Percentiles rank a stretch among this genome's conserved stretches.
Evolutionary conservation across 2,113 vertebrate species (phyloP).

Genomic region (Spermophilus dauricus): DNA sequence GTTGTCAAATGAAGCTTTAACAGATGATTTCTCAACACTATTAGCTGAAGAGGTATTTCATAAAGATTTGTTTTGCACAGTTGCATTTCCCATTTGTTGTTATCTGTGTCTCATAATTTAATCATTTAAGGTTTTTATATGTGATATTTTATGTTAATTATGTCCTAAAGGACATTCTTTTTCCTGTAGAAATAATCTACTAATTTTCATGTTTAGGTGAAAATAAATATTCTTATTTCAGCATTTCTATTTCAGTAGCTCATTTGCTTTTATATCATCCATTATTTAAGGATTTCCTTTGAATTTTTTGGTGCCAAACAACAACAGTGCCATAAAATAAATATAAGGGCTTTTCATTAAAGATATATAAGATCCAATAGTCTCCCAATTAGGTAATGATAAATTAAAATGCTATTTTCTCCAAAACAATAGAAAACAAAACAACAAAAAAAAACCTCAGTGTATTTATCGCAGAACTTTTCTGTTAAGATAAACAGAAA

Average conservation of each 20-base stretch:
- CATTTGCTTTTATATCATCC: constrained; percentile 34
- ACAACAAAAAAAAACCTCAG: neutral
- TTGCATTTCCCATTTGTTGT: neutral
- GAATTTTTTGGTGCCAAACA: neutral
- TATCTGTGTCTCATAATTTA: constrained; percentile 58
- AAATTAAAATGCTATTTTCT: neutral
- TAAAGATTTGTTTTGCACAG: neutral
- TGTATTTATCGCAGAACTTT: neutral
- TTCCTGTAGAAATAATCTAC: neutral
- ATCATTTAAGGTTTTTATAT: constrained; percentile 52
- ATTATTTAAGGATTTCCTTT: constrained; percentile 39
- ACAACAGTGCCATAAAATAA: constrained; percentile 2
- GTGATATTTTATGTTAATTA: neutral
- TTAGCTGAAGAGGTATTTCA: constrained; percentile 14
- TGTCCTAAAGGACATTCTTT: neutral
- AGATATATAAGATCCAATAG: neutral
- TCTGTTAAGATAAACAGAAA: neutral
- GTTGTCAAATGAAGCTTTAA: constrained; percentile 38
- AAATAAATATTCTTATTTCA: constrained; percentile 45
- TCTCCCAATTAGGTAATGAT: constrained; percentile 28
- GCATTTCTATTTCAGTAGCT: neutral
- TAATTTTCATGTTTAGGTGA: constrained; percentile 28
- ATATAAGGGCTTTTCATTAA: constrained; percentile 9
- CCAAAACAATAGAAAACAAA: neutral
- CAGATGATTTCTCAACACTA: neutral